phyloP scores from a whole-genome alignment of 2,113 vertebrate genomes.

The Rallus limicola region DNA sequence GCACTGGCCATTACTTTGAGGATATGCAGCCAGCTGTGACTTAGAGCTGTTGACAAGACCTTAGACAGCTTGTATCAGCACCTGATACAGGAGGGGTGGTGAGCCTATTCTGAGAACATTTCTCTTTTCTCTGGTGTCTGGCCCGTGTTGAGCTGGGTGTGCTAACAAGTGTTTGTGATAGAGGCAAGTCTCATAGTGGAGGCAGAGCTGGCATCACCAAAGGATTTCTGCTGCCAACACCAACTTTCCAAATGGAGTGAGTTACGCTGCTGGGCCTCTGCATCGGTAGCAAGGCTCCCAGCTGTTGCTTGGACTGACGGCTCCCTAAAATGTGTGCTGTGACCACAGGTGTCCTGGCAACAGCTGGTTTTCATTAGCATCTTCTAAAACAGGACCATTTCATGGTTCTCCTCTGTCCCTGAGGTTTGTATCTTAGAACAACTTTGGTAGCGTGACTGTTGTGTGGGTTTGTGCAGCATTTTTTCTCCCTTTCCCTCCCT shows the following conservation, averaged over 20 bases:
- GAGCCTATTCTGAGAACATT: background rate
- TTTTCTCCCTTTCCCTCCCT: background rate
- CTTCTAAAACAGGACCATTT: background rate
- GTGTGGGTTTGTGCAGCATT: background rate
- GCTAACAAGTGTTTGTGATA: background rate
- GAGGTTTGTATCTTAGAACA: background rate
- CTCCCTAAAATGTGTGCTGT: background rate
- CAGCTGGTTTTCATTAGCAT: background rate
- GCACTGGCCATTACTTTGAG: background rate
- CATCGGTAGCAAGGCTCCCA: background rate
- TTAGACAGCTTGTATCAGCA: background rate
- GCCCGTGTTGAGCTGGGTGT: background rate
- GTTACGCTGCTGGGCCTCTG: background rate
- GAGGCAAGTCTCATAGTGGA: background rate
- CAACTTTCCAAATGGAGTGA: background rate
- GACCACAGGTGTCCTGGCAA: background rate
- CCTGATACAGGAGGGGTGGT: background rate
- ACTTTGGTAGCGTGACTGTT: background rate
- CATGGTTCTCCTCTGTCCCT: background rate
- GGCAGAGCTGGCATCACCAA: background rate
- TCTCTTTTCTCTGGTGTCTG: background rate
- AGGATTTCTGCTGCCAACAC: background rate
- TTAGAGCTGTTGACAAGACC: slow-evolving; percentile 38
- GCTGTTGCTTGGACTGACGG: background rate
- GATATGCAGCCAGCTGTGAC: background rate